Evolutionary conservation across 2,888 invertebrate species (phyloP).

Genomic region (Xanthia togata): DNA sequence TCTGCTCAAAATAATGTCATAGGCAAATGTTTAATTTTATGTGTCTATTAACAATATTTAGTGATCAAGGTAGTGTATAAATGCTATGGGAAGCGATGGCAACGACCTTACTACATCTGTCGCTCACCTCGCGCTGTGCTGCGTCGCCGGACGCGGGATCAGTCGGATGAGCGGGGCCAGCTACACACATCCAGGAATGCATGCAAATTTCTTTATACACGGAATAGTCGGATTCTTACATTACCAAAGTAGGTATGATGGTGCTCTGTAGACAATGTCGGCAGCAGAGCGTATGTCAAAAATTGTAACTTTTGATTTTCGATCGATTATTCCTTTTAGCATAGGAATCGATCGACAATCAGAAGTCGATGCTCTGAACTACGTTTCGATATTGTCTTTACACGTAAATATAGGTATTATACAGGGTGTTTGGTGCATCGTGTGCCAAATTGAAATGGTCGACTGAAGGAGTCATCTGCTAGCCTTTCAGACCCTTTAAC

Average conservation of each 20-base stretch:
- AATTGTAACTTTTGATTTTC: neutral
- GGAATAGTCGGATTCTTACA: conserved; percentile 82
- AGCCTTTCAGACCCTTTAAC: no score
- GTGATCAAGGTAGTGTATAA: conserved; percentile 29
- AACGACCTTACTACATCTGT: conserved; percentile 78
- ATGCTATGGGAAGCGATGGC: conserved; percentile 78
- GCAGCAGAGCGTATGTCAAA: neutral
- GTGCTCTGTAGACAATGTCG: neutral
- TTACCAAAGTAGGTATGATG: conserved; percentile 68
- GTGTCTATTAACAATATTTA: conserved; percentile 38
- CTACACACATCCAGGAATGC: conserved; percentile 83
- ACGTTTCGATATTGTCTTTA: neutral
- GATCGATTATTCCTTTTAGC: neutral
- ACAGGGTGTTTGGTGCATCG: no score
- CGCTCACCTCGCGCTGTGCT: conserved; percentile 80
- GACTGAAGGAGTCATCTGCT: no score
- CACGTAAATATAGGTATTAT: neutral
- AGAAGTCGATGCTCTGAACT: neutral
- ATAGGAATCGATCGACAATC: neutral
- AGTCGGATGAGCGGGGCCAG: conserved; percentile 64
- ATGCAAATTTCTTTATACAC: conserved; percentile 84
- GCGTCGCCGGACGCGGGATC: conserved; percentile 78
- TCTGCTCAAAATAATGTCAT: conserved; percentile 31
- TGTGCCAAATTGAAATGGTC: no score
- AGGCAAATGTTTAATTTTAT: conserved; percentile 34